These are phyloP conservation scores for Sus scrofa DNA, from an alignment of 2,113 vertebrate genomes.

Conservation along the genomic window DNA sequence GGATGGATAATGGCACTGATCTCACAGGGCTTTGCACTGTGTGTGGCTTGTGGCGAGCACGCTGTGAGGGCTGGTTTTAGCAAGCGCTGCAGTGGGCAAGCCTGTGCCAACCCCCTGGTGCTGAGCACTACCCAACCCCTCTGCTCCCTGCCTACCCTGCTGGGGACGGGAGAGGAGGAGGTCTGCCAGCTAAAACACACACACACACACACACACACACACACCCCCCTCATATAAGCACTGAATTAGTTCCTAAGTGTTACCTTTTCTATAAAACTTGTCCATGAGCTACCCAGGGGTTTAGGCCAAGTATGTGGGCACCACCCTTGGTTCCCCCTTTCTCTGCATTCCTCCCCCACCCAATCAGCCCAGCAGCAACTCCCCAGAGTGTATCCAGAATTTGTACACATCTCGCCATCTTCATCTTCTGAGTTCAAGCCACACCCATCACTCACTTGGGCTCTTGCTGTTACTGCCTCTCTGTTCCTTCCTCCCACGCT, in stretches of 20 bases:
- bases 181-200: not conserved
- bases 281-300: not conserved
- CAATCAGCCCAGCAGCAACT: not conserved
- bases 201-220: rapidly evolving
- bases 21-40: too few species aligned
- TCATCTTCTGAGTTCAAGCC: not conserved
- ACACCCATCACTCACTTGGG: not conserved
- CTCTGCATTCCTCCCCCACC: not conserved
- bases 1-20: rapidly evolving
- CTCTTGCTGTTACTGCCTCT: not conserved
- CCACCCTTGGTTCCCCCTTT: rapidly evolving
- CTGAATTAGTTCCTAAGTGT: not conserved
- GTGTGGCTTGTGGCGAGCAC: rapidly evolving
- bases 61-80: rapidly evolving
- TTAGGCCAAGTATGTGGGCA: not conserved
- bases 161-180: not conserved
- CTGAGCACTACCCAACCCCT: not conserved
- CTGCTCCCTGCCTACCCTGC: not conserved
- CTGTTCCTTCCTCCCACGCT: rapidly evolving
- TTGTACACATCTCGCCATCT: not conserved
- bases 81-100: rapidly evolving
- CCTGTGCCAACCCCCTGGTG: rapidly evolving
- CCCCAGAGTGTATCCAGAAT: not conserved
- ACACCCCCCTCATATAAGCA: not conserved
- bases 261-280: not conserved